Base-by-base conservation (phyloP, 2,888 invertebrate genomes). In the Agonopterix subpropinquella region DNA sequence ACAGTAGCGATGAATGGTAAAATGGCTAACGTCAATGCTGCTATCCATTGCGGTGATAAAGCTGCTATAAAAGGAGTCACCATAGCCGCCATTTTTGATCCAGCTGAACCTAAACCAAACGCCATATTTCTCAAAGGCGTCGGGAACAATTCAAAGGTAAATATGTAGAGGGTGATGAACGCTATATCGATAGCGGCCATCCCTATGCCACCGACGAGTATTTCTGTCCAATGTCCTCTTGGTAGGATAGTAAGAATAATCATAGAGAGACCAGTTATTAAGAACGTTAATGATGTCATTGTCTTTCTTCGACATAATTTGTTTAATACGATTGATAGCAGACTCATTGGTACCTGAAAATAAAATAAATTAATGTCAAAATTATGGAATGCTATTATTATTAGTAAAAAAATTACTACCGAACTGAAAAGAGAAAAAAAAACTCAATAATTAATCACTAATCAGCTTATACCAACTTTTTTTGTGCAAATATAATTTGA, bases 61-160 rank as follows among this genome's bases (percentile, higher is more conserved):
- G 59, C 70, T 0, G 69, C 77, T 15, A 78, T 55, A 52, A 78
- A 80, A 1, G 79, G 80, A 1, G 80, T 72, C 1, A 72, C 41
- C 64, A 75, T 77, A 0, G 73, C 76, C 5, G 77, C 80, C 1
- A 75, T n/a, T n/a, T 39, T 39, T 4, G 39, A 2, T 15, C 72
- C 77, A 41, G 64, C 61, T 2, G 72, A 67, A 13, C 64, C 64
- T 2, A 73, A 35, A 41, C 77, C 71, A 9, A 67, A 69, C 0
- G 70, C 75, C 77, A 77, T 81, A 39, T 70, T 78, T 18, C 81
- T 70, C 36, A 80, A 56, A 9, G 71, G 61, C 0, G 81, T 81
- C 4, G 81, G 80, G 52, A 70, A 81, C n/a, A 80, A 50, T 49
- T 81, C 80, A 7, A 72, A 68, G 0, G 62, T 65, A 37, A 68